phyloP scores from a whole-genome alignment of 2,888 invertebrate species.

The Boloria selene region DNA sequence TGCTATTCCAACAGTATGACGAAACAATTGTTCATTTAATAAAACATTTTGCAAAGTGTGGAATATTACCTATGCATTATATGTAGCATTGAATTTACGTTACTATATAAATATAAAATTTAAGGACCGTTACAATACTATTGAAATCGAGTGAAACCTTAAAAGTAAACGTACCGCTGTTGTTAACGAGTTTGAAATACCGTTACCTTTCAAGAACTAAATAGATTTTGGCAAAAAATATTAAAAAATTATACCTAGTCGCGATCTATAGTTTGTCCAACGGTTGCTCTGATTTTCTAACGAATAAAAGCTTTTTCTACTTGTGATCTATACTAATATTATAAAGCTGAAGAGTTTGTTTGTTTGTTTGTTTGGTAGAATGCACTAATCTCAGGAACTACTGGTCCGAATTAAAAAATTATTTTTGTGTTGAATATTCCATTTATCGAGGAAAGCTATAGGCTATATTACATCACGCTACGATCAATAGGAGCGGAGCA shows the following conservation, averaged over 20 bases:
- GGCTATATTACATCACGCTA: too few relatives aligned
- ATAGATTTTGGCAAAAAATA: slow-evolving; percentile 74
- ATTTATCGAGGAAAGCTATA: too few relatives aligned
- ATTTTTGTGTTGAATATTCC: too few relatives aligned
- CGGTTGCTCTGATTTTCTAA: slow-evolving; percentile 70
- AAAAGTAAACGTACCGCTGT: slow-evolving; percentile 64
- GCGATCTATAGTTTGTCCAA: slow-evolving; percentile 66
- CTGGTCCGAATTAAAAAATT: too few relatives aligned
- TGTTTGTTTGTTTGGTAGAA: too few relatives aligned
- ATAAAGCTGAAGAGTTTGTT: too few relatives aligned
- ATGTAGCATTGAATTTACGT: background rate
- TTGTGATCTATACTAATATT: slow-evolving; percentile 1
- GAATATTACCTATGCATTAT: background rate
- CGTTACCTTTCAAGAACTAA: slow-evolving; percentile 73
- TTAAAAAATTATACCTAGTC: slow-evolving; percentile 72
- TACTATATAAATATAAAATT: slow-evolving; percentile 24
- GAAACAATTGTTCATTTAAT: slow-evolving; percentile 24
- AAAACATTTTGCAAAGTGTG: slow-evolving; percentile 2
- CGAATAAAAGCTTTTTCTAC: slow-evolving; percentile 12
- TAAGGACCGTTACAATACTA: slow-evolving; percentile 37
- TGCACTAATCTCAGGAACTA: too few relatives aligned
- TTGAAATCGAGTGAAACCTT: slow-evolving; percentile 60
- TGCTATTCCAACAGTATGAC: slow-evolving; percentile 31
- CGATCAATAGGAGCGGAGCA: too few relatives aligned
- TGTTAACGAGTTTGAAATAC: slow-evolving; percentile 61